Evolutionary conservation across 2,888 invertebrate species (phyloP).

Genomic region (Apoda limacodes): DNA sequence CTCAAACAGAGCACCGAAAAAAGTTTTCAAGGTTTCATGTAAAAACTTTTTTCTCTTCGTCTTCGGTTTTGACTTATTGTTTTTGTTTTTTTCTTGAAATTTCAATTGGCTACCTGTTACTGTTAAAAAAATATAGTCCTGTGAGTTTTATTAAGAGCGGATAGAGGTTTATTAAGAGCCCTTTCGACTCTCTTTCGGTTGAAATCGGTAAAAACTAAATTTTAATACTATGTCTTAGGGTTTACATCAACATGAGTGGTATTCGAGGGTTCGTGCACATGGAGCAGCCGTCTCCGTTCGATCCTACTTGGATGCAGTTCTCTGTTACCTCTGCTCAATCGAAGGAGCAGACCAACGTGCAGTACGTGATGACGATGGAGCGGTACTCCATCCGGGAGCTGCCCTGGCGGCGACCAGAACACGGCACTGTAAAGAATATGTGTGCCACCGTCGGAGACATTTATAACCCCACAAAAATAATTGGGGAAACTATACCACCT

Average conservation of each 20-base stretch:
- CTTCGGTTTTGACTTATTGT: too few species aligned
- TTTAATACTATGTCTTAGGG: constrained; percentile 55
- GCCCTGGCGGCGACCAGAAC: constrained; percentile 64
- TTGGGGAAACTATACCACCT: constrained; percentile 72
- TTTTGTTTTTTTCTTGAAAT: too few species aligned
- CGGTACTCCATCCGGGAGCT: constrained; percentile 79
- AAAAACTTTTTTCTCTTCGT: too few species aligned
- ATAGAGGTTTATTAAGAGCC: background rate
- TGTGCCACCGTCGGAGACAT: constrained; percentile 80
- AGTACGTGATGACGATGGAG: constrained; percentile 79
- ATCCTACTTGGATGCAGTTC: constrained; percentile 85
- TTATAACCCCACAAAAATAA: constrained; percentile 79
- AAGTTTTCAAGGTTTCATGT: too few species aligned
- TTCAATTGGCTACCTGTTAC: too few species aligned
- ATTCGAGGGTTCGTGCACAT: constrained; percentile 84
- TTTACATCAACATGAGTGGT: constrained; percentile 80
- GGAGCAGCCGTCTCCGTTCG: constrained; percentile 83
- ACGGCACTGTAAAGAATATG: constrained; percentile 35
- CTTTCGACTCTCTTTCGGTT: background rate
- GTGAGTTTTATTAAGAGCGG: background rate
- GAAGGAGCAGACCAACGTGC: constrained; percentile 76
- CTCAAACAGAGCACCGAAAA: too few species aligned
- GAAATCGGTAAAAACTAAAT: background rate
- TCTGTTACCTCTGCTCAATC: constrained; percentile 74
- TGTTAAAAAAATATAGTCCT: background rate